These are phyloP conservation scores for Oasisia sp. DNA, from an alignment of 2,888 invertebrate species.

Conservation along the genomic window DNA sequence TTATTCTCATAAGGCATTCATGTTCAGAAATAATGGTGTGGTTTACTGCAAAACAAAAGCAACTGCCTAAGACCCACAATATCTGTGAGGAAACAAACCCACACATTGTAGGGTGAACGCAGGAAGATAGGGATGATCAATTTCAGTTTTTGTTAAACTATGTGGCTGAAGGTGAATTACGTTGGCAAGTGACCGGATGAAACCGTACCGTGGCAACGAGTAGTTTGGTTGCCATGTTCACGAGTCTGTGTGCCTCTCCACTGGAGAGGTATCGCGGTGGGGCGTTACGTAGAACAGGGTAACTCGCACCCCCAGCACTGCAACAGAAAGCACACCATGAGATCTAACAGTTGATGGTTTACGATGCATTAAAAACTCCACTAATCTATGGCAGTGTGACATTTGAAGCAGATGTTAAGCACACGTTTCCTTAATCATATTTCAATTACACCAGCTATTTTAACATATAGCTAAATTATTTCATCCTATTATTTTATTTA, in stretches of 20 bases:
- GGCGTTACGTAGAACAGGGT: slow-evolving; percentile 52
- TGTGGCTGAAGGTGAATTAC: not conserved
- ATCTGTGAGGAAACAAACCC: too few species aligned
- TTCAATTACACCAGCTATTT: not conserved
- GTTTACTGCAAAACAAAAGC: not conserved
- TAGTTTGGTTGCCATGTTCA: slow-evolving; percentile 60
- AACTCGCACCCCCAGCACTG: slow-evolving; percentile 39
- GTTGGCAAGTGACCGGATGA: not conserved
- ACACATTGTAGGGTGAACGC: too few species aligned
- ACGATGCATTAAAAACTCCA: not conserved
- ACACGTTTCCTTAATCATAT: not conserved
- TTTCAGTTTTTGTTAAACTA: not conserved
- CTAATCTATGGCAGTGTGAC: too few species aligned
- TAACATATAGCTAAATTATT: not conserved
- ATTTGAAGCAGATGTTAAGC: too few species aligned
- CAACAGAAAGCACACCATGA: not conserved
- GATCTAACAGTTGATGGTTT: not conserved
- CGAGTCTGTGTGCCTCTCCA: slow-evolving; percentile 57
- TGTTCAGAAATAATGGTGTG: not conserved
- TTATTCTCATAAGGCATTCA: not conserved
- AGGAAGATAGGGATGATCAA: too few species aligned
- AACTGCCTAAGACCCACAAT: too few species aligned
- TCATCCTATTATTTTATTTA: not conserved
- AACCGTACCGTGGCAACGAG: slow-evolving; percentile 58
- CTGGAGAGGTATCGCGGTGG: slow-evolving; percentile 50